These are phyloP conservation scores for Automeris io DNA, from an alignment of 2,888 invertebrate species.

Conservation along the genomic window DNA sequence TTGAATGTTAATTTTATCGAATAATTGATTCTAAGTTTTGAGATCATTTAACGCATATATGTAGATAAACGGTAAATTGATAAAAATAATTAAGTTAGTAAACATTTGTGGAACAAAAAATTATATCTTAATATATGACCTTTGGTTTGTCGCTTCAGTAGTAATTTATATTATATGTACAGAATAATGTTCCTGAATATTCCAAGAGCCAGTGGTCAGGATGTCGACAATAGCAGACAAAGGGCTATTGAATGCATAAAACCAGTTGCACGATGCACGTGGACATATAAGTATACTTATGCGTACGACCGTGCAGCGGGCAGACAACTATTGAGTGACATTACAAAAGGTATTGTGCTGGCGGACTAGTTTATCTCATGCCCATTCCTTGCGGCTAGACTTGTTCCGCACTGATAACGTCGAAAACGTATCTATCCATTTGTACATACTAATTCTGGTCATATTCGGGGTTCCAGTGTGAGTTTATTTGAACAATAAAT, in stretches of 20 bases:
- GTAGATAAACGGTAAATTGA: no score
- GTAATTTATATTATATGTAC: slow-evolving; percentile 8
- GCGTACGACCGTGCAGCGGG: slow-evolving; percentile 19
- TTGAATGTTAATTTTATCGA: no score
- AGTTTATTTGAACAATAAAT: no score
- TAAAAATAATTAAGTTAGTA: no score
- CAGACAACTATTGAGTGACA: slow-evolving; percentile 51
- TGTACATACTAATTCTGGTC: slow-evolving; percentile 10
- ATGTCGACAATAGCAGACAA: slow-evolving; percentile 45
- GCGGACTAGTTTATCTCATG: slow-evolving; percentile 59
- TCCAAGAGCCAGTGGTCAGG: slow-evolving; percentile 39
- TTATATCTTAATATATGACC: no score
- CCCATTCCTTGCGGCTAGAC: slow-evolving; percentile 42
- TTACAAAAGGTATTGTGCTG: slow-evolving; percentile 66
- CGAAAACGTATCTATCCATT: slow-evolving; percentile 26
- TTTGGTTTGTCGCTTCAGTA: background rate
- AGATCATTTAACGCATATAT: no score
- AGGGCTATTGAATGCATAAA: slow-evolving; percentile 50
- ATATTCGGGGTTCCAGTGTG: no score
- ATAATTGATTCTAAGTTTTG: no score
- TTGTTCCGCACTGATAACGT: slow-evolving; percentile 66
- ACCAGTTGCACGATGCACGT: slow-evolving; percentile 44
- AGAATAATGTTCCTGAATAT: slow-evolving; percentile 27
- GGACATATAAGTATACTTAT: slow-evolving; percentile 14
- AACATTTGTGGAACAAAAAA: no score